These are phyloP conservation scores for Ophraella communa DNA, from an alignment of 2,888 invertebrate species.

Conservation along the genomic window DNA sequence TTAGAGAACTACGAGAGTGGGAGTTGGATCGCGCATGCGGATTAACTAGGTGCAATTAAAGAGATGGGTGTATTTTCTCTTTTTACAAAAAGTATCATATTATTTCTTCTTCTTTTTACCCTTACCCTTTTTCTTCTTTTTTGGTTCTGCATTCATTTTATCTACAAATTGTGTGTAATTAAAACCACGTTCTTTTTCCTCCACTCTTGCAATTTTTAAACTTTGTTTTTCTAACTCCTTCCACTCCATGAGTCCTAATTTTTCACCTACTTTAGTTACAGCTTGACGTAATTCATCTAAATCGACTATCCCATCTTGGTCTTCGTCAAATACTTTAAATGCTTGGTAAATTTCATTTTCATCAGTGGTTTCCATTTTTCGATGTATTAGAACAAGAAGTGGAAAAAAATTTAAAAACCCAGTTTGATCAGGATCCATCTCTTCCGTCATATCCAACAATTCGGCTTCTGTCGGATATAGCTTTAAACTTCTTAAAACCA, in stretches of 20 bases:
- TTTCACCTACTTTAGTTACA: not conserved
- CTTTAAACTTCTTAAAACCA: slow-evolving; percentile 9
- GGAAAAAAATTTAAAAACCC: slow-evolving; percentile 11
- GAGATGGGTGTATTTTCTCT: no score
- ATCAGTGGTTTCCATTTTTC: slow-evolving; percentile 1
- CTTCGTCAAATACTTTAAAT: slow-evolving; percentile 10
- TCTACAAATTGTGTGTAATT: not conserved
- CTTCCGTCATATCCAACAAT: slow-evolving; percentile 10
- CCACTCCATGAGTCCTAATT: not conserved
- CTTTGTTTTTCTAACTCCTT: slow-evolving; percentile 5
- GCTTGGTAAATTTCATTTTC: slow-evolving; percentile 12
- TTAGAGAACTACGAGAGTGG: no score
- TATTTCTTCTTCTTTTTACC: not conserved
- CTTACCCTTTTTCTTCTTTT: slow-evolving; percentile 2
- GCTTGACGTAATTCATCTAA: not conserved
- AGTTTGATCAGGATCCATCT: slow-evolving; percentile 13
- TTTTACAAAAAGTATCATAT: not conserved
- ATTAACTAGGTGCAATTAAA: no score
- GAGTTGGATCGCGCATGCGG: no score
- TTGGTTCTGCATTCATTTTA: slow-evolving; percentile 1
- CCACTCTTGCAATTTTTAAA: not conserved
- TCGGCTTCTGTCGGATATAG: slow-evolving; percentile 15
- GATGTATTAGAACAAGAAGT: slow-evolving; percentile 5
- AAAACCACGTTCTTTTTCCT: not conserved
- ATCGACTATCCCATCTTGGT: not conserved